A percentile compares a stretch with the other conserved stretches of the same genome.
phyloP scores from a whole-genome alignment of 2,113 vertebrate genomes.

The Alces alces region DNA sequence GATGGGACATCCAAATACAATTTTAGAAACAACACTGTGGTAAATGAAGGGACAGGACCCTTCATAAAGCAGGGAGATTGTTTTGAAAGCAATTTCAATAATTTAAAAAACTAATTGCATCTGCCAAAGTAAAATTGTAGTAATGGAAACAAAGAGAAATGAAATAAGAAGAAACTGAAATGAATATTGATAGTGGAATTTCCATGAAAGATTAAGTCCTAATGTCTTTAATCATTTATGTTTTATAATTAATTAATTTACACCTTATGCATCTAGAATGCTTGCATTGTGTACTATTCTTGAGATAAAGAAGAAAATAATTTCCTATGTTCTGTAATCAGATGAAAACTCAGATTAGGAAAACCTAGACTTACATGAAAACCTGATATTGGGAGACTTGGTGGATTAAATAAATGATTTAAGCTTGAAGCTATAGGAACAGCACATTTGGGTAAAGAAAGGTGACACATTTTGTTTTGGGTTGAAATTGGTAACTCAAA shows the following conservation, averaged over 20 bases:
- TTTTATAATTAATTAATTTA: not conserved
- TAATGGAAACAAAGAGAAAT: not conserved
- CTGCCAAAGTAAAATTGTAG: not conserved
- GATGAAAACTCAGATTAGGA: not conserved
- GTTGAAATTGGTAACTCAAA: not conserved
- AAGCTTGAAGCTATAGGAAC: fast-evolving
- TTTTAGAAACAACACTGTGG: not conserved
- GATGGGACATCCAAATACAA: not conserved
- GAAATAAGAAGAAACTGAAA: not conserved
- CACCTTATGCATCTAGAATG: not conserved
- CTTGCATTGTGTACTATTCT: not conserved
- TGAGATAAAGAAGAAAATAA: not conserved
- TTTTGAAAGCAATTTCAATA: not conserved
- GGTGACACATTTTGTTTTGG: not conserved
- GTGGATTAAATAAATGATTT: not conserved
- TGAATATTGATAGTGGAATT: not conserved
- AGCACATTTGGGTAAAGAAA: not conserved
- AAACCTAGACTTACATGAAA: not conserved
- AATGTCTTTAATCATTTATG: not conserved
- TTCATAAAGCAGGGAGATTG: not conserved
- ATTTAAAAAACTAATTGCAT: not conserved
- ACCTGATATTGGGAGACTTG: not conserved
- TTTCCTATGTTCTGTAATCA: not conserved
- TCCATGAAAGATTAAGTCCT: not conserved
- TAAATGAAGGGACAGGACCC: not conserved